Evolutionary conservation across 2,113 vertebrate genomes (phyloP), one percentile per base, ranked within the genome.

Genomic region (Callipepla californica): DNA sequence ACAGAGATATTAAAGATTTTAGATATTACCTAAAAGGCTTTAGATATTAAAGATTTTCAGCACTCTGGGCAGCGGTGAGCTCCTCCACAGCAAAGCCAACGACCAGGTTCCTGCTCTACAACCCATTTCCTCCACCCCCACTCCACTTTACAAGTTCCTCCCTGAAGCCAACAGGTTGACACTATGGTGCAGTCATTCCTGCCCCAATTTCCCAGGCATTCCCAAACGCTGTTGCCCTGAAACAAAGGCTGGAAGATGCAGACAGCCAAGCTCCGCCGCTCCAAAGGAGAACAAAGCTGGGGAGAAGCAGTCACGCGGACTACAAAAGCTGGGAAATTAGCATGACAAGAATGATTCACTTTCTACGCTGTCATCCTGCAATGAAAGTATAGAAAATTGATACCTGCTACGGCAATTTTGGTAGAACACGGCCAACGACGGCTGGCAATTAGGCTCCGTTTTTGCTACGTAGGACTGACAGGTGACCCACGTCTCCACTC

Each of bases 311-410:
- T 34, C 61, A 13, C 0, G 4, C 10, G 30, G 25, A 19, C n/a
- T 13, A 44, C 28, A 74, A 40, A 74, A 91, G 26, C 11, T 21
- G 76, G 40, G 87, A 90, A 57, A 23, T 76, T 55, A n/a, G 3
- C 1, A 4, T 2, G 1, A 3, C 1, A 6, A 28, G 32, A 80
- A 13, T 0, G 0, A 48, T 55, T 19, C 0, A 0, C 48, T 48
- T 88, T 48, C 45, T 11, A 7, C 6, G 13, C 20, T 9, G 30
- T 23, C 23, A 47, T 17, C 75, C 58, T n/a, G 30, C 65, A 61
- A 81, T 1, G 34, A 14, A 20, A 7, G 3, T 5, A 1, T 3
- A 1, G 7, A 38, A 65, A 77, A 22, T 0, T 9, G 48, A 58
- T 13, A 50, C 50, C 85, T 23, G n/a, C 10, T 57, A 19, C 10